phyloP scores from a whole-genome alignment of 1,140 invertebrate species.

The Homarus americanus region DNA sequence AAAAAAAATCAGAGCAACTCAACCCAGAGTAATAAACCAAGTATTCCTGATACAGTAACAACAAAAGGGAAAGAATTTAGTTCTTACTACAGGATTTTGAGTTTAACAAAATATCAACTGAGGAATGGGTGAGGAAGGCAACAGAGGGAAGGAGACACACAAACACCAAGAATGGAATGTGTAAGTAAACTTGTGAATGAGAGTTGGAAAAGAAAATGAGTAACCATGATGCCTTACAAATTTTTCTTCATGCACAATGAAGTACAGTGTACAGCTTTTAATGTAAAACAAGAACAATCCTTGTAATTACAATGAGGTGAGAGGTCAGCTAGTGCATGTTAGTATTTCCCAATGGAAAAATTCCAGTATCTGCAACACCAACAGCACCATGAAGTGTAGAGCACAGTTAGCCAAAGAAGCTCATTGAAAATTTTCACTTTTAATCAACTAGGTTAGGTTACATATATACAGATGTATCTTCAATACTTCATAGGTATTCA shows the following conservation, averaged over 20 bases:
- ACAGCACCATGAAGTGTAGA: neutral
- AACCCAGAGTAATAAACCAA: too few species aligned
- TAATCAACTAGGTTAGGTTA: too few species aligned
- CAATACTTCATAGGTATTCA: neutral
- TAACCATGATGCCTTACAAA: neutral
- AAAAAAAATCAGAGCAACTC: too few species aligned
- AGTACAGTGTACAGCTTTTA: neutral
- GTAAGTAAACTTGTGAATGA: neutral
- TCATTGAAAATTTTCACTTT: too few species aligned
- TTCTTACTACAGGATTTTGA: too few species aligned
- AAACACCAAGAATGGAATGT: neutral
- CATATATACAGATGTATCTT: neutral
- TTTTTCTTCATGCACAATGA: neutral
- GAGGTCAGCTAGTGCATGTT: neutral
- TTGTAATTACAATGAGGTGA: neutral
- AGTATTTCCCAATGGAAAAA: neutral
- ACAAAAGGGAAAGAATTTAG: too few species aligned
- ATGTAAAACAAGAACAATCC: too few species aligned
- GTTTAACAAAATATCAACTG: too few species aligned
- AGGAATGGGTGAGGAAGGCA: neutral
- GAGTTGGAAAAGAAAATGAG: neutral
- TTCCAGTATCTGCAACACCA: neutral
- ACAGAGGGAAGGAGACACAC: neutral
- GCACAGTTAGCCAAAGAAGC: neutral
- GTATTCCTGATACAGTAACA: too few species aligned